phyloP scores from a whole-genome alignment of 2,888 invertebrate genomes.

The Atherix ibis region DNA sequence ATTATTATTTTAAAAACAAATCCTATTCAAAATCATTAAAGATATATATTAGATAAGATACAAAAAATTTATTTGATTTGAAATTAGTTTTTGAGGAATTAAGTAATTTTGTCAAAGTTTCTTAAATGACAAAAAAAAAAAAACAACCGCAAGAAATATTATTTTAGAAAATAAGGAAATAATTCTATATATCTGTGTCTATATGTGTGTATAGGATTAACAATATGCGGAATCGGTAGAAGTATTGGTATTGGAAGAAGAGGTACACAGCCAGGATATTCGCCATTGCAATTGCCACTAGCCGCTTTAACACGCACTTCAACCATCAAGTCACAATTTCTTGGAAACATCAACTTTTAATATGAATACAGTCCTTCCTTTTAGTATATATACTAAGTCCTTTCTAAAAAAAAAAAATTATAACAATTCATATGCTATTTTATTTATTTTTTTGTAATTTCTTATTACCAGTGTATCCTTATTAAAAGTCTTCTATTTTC shows the following conservation, averaged over 20 bases:
- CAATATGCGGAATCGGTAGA: slow-evolving; percentile 34
- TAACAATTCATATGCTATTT: too few relatives aligned
- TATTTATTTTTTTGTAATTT: too few relatives aligned
- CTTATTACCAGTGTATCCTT: too few relatives aligned
- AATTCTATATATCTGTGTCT: slow-evolving; percentile 4
- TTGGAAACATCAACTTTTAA: slow-evolving; percentile 33
- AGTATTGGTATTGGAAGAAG: slow-evolving; percentile 24
- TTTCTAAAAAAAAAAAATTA: not conserved
- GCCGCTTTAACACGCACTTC: slow-evolving; percentile 30
- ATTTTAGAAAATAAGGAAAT: not conserved
- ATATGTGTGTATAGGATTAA: slow-evolving; percentile 22
- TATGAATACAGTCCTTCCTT: too few relatives aligned
- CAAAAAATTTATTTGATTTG: not conserved
- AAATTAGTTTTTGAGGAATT: not conserved
- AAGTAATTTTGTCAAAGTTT: too few relatives aligned
- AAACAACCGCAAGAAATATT: slow-evolving; percentile 1
- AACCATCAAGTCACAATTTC: slow-evolving; percentile 31
- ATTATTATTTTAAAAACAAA: too few relatives aligned
- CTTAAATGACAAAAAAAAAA: too few relatives aligned
- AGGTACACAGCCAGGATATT: slow-evolving; percentile 24
- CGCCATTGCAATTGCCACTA: slow-evolving; percentile 24
- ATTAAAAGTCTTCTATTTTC: not conserved
- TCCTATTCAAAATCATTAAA: too few relatives aligned
- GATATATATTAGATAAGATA: too few relatives aligned
- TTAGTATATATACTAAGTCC: too few relatives aligned